Percentiles rank a stretch among this genome's conserved stretches.
Conservation (phyloP, 2,797 vertebrate genomes). For the Enteromius radiatus region DNA sequence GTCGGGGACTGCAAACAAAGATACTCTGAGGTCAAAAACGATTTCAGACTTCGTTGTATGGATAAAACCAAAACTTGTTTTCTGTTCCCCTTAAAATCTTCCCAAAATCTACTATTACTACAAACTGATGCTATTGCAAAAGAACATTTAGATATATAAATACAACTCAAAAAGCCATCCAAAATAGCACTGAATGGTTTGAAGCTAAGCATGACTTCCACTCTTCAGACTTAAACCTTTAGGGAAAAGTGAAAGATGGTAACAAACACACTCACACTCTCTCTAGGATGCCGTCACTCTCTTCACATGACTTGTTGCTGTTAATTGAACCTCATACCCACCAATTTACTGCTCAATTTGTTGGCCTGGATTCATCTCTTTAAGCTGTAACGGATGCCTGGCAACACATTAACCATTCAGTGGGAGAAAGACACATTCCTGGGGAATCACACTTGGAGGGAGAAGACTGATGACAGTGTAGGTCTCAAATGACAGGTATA, state of each 20-base stretch:
- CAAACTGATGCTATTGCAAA: background rate
- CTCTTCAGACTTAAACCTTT: background rate
- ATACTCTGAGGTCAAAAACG: background rate
- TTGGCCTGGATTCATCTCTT: slow-evolving; percentile 31
- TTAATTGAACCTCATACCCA: slow-evolving; percentile 53
- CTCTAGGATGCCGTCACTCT: slow-evolving; percentile 40
- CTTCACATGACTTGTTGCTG: slow-evolving; percentile 38
- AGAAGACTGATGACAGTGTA: slow-evolving; percentile 65
- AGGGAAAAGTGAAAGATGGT: background rate
- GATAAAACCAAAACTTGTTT: background rate
- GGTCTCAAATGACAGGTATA: slow-evolving; percentile 70
- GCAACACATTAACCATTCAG: slow-evolving; percentile 57
- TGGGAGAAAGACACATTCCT: slow-evolving; percentile 15
- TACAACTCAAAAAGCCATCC: background rate
- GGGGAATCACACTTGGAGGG: slow-evolving; percentile 61
- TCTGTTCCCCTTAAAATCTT: background rate
- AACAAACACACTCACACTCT: slow-evolving; percentile 1
- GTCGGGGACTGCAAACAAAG: background rate
- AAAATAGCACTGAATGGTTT: background rate
- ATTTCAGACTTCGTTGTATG: background rate
- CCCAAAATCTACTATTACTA: background rate
- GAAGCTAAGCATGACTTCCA: background rate
- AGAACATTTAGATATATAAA: background rate
- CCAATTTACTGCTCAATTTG: slow-evolving; percentile 60
- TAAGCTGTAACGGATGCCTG: slow-evolving; percentile 47